phyloP scores from a whole-genome alignment of 2,113 vertebrate species.

The Menidia beryllina region DNA sequence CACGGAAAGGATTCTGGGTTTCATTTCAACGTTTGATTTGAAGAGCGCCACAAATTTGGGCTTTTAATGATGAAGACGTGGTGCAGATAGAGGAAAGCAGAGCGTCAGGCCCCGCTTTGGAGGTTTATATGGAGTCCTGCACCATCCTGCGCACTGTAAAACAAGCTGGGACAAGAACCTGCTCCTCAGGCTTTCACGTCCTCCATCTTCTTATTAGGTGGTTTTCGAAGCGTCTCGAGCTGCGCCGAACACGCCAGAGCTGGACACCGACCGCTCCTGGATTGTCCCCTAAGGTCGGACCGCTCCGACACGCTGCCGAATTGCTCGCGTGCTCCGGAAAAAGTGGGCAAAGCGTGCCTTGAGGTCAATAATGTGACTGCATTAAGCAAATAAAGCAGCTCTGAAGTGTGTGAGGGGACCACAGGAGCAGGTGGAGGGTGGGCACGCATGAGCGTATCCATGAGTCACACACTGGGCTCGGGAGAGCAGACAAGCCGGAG shows the following conservation, averaged over 20 bases:
- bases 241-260: background rate
- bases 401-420: too few relatives aligned
- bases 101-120: background rate
- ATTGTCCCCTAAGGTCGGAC: too few relatives aligned
- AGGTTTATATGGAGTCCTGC: background rate
- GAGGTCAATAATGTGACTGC: background rate
- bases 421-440: background rate
- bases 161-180: constrained; percentile 10
- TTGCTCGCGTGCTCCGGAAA: background rate
- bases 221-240: too few relatives aligned
- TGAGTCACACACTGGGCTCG: background rate
- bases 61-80: background rate
- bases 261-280: background rate
- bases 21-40: background rate
- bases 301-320: background rate
- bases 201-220: background rate
- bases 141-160: background rate
- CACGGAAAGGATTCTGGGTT: background rate
- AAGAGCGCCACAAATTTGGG: background rate
- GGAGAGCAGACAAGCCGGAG: constrained; percentile 1
- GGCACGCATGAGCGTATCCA: background rate
- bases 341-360: background rate
- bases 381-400: background rate
- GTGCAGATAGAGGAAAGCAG: background rate
- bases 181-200: background rate